These are phyloP conservation scores for Aricia artaxerxes DNA, from an alignment of 2,888 invertebrate species.

Conservation along the genomic window DNA sequence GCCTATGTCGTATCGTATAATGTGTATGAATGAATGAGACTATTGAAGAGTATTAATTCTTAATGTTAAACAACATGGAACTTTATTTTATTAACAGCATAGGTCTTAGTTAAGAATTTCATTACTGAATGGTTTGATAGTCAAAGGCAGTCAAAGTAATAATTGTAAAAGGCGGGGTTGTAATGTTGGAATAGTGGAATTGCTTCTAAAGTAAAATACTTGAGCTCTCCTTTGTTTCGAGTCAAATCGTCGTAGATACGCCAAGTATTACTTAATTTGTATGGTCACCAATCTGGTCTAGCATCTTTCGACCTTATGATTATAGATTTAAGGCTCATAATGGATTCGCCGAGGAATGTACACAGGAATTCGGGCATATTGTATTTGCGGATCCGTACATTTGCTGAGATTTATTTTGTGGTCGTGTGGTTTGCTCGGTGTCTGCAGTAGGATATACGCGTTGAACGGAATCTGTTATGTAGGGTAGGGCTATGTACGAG, in stretches of 20 bases:
- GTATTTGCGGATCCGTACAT: background rate
- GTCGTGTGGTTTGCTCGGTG: background rate
- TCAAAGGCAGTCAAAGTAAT: background rate
- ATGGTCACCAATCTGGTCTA: background rate
- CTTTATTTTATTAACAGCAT: background rate
- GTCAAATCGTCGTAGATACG: background rate
- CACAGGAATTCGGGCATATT: background rate
- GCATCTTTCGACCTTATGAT: background rate
- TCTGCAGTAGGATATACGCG: background rate
- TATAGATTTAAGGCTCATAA: background rate
- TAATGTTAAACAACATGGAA: background rate
- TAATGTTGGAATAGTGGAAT: slow-evolving; percentile 1
- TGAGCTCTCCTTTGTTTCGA: background rate
- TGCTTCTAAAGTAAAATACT: slow-evolving; percentile 2
- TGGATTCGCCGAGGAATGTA: background rate
- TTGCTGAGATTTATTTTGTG: background rate
- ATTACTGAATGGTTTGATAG: background rate
- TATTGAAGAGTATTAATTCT: background rate
- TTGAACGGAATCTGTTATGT: background rate
- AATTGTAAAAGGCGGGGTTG: background rate
- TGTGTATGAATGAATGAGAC: background rate
- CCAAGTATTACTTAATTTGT: background rate
- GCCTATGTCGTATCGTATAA: background rate
- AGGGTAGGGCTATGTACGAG: background rate
- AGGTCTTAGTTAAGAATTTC: background rate